These are phyloP conservation scores for Drosophila mimica DNA, from an alignment of 2,888 invertebrate species.

Conservation along the genomic window DNA sequence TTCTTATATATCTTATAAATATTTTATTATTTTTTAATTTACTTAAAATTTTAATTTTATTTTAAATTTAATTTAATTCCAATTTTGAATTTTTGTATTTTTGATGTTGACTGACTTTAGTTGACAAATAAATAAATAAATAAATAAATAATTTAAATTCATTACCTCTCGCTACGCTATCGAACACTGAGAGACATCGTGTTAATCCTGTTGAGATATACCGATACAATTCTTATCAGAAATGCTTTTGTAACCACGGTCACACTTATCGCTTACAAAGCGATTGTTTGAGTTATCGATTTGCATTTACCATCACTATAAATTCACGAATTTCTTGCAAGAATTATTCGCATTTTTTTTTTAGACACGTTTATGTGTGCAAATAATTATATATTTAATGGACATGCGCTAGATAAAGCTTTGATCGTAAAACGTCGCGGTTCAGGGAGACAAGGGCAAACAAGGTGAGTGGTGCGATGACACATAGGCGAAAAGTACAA, in stretches of 20 bases:
- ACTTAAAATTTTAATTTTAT: too few species aligned
- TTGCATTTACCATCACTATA: slow-evolving; percentile 34
- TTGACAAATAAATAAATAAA: too few species aligned
- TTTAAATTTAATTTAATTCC: too few species aligned
- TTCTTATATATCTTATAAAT: too few species aligned
- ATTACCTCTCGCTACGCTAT: neutral
- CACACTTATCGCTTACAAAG: neutral
- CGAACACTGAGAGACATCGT: slow-evolving; percentile 1
- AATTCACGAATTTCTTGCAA: slow-evolving; percentile 39
- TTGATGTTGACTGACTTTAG: too few species aligned
- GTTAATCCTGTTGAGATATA: neutral
- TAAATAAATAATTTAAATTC: too few species aligned
- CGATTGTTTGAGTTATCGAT: slow-evolving; percentile 20
- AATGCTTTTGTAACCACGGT: neutral
- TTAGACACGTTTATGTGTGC: slow-evolving; percentile 16
- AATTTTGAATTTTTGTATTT: too few species aligned
- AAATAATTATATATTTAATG: slow-evolving; percentile 13
- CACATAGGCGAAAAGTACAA: slow-evolving; percentile 20
- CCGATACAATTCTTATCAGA: neutral
- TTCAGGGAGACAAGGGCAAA: slow-evolving; percentile 5
- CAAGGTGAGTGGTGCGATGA: slow-evolving; percentile 35
- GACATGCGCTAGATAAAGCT: slow-evolving; percentile 24
- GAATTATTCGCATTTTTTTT: slow-evolving; percentile 31
- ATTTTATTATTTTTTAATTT: too few species aligned
- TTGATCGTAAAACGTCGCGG: slow-evolving; percentile 9